phyloP scores from a whole-genome alignment of 2,113 vertebrate species.

The Chloropsis hardwickii region DNA sequence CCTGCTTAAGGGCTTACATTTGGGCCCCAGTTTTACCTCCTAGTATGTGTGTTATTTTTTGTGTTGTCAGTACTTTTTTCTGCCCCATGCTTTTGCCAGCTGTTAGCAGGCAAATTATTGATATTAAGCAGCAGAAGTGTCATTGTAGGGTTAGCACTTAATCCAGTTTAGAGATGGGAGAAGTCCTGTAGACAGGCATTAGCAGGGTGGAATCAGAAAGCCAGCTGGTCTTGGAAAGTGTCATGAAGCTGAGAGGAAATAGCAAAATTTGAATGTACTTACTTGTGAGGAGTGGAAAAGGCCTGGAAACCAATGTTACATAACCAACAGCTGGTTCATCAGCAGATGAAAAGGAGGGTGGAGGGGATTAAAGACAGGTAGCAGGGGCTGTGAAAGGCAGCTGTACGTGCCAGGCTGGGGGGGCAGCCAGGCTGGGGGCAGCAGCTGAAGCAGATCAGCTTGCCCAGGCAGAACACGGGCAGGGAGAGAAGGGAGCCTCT shows the following conservation, averaged over 20 bases:
- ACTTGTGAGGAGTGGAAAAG: not conserved
- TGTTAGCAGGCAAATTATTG: not conserved
- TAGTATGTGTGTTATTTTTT: not conserved
- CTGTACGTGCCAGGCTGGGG: not conserved
- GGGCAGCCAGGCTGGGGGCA: not conserved
- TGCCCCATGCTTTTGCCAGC: not conserved
- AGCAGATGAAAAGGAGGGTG: not conserved
- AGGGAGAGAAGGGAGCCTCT: not conserved
- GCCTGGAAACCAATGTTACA: not conserved
- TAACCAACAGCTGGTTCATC: not conserved
- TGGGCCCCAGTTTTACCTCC: not conserved
- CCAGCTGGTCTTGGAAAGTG: not conserved
- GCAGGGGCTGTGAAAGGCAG: not conserved
- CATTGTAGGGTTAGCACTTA: not conserved
- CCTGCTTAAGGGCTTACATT: not conserved
- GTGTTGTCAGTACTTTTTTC: not conserved
- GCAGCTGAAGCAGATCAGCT: not conserved
- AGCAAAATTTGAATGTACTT: not conserved
- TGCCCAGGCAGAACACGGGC: not conserved
- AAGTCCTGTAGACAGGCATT: not conserved
- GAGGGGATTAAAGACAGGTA: not conserved
- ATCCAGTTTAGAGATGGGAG: not conserved
- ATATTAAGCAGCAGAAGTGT: not conserved
- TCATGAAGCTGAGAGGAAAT: not conserved
- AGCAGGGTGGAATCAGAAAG: not conserved